These are phyloP conservation scores for Leptinotarsa tumamoca DNA, from an alignment of 2,888 invertebrate species.

Conservation along the genomic window DNA sequence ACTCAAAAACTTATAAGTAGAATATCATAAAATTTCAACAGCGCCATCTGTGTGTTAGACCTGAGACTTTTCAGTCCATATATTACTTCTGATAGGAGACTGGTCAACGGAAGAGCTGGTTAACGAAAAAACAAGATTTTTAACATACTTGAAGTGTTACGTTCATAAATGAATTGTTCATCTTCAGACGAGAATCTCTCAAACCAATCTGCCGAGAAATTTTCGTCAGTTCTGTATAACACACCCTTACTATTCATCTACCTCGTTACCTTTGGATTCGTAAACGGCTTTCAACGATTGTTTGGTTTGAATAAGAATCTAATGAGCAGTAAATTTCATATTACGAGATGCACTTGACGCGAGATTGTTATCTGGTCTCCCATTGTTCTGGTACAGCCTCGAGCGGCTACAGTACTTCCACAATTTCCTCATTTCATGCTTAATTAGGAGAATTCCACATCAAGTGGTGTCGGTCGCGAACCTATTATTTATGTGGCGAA, in stretches of 20 bases:
- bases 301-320: constrained; percentile 43
- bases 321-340: constrained; percentile 48
- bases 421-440: constrained; percentile 48
- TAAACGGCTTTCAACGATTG: constrained; percentile 37
- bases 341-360: constrained; percentile 43
- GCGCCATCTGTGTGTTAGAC: too few species aligned
- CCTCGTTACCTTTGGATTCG: constrained; percentile 1
- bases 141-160: too few species aligned
- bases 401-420: constrained; percentile 43
- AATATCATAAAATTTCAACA: too few species aligned
- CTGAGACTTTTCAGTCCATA: too few species aligned
- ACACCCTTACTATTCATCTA: not conserved
- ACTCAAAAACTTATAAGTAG: too few species aligned
- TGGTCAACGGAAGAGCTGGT: too few species aligned
- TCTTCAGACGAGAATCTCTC: too few species aligned
- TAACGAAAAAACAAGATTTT: too few species aligned
- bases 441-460: constrained; percentile 44
- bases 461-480: constrained; percentile 38
- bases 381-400: constrained; percentile 46
- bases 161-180: too few species aligned
- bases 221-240: not conserved
- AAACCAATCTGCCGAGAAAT: not conserved
- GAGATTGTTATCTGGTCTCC: constrained; percentile 44
- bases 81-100: too few species aligned
- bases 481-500: constrained; percentile 34